phyloP scores from a whole-genome alignment of 2,797 vertebrate genomes.

The Coregonus sp. region DNA sequence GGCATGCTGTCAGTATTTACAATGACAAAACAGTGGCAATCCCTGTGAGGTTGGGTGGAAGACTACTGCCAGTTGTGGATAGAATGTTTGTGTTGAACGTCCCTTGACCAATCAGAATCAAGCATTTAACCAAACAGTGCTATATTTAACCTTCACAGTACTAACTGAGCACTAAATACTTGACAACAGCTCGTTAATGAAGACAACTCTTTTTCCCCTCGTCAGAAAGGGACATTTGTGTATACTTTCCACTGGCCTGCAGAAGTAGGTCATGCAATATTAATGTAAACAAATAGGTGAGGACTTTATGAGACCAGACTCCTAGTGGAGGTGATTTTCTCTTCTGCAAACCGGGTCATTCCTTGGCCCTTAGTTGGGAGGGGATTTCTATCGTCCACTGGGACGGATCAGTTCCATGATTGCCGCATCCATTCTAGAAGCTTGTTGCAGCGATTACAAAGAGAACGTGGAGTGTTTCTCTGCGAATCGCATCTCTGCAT shows the following conservation, averaged over 20 bases:
- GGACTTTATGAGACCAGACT: conserved; percentile 52
- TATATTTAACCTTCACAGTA: too few species aligned
- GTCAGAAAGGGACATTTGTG: neutral
- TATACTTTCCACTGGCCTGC: conserved; percentile 34
- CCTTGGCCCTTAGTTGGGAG: conserved; percentile 38
- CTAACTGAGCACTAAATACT: too few species aligned
- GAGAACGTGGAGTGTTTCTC: conserved; percentile 6
- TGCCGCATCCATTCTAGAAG: conserved; percentile 37
- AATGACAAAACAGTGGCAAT: neutral
- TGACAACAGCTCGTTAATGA: neutral
- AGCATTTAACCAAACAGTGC: too few species aligned
- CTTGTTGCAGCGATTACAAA: conserved; percentile 34
- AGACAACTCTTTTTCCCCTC: neutral
- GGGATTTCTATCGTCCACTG: conserved; percentile 45
- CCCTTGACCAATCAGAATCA: neutral
- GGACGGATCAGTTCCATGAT: conserved; percentile 33
- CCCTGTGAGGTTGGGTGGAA: neutral
- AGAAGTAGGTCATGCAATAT: conserved; percentile 42
- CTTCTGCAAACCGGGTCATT: conserved; percentile 47
- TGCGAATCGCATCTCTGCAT: too few species aligned
- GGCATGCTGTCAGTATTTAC: neutral
- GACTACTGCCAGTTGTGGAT: too few species aligned
- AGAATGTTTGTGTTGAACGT: too few species aligned
- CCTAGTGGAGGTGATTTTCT: conserved; percentile 47
- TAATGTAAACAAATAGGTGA: conserved; percentile 31